phyloP scores from a whole-genome alignment of 2,113 vertebrate genomes.

The Trachemys scripta region DNA sequence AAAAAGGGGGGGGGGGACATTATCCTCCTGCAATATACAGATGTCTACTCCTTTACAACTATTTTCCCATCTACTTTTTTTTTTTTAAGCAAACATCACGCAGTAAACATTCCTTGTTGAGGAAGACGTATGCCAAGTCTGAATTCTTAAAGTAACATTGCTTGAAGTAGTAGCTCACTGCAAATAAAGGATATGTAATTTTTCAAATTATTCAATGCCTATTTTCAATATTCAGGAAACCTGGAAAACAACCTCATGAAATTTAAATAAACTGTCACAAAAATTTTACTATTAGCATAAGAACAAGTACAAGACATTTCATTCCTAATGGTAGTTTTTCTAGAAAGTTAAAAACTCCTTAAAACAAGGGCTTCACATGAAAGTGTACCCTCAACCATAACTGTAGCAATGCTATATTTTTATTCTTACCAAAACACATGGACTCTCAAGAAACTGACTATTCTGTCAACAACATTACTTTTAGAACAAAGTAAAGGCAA shows the following conservation, averaged over 20 bases:
- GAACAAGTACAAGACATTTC: not conserved
- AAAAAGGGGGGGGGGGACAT: not conserved
- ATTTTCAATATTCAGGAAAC: not conserved
- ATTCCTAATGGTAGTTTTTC: not conserved
- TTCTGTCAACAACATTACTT: not conserved
- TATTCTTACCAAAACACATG: too few relatives aligned
- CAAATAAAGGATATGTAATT: not conserved
- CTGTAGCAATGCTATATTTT: too few relatives aligned
- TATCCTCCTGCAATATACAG: not conserved
- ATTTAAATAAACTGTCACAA: not conserved
- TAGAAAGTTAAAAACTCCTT: not conserved
- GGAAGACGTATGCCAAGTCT: not conserved
- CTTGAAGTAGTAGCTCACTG: not conserved
- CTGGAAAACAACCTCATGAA: not conserved
- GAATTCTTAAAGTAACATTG: not conserved
- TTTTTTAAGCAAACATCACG: not conserved
- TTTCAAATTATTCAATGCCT: not conserved
- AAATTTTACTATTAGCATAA: not conserved
- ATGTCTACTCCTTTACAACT: not conserved
- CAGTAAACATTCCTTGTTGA: not conserved
- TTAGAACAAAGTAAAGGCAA: not conserved
- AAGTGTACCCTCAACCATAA: not conserved
- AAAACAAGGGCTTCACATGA: not conserved
- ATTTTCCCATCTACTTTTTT: not conserved
- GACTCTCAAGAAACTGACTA: not conserved